Evolutionary conservation across 64 coral and sea anemone species (phyloP).

Genomic region (Porites australiensis): DNA sequence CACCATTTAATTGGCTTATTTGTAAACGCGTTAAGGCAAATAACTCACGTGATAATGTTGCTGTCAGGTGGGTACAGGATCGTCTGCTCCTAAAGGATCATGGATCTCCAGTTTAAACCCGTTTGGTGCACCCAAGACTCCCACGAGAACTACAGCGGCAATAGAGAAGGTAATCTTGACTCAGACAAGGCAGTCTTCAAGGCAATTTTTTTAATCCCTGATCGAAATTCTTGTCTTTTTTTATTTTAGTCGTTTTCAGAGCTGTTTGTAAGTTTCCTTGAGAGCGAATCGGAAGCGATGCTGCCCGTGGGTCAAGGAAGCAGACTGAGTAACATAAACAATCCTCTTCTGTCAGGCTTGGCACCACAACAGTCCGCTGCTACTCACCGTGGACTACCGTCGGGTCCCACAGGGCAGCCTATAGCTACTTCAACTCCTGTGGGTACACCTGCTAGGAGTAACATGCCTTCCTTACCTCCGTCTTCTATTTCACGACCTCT

Average conservation of each 20-base stretch:
- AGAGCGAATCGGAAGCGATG: constrained; percentile 78
- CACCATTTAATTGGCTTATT: too few relatives aligned
- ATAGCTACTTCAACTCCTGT: constrained; percentile 60
- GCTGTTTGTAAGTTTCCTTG: constrained; percentile 90
- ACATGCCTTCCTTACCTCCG: background rate
- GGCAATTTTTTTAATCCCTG: background rate
- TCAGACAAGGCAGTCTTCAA: too few relatives aligned
- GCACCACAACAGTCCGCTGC: constrained; percentile 46
- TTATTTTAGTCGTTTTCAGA: constrained; percentile 86
- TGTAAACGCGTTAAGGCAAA: too few relatives aligned
- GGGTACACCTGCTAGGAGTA: constrained; percentile 12
- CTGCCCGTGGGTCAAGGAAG: background rate
- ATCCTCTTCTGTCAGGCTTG: constrained; percentile 80
- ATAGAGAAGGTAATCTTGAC: constrained; percentile 9
- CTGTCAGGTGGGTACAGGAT: constrained; percentile 79
- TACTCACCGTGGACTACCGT: constrained; percentile 36
- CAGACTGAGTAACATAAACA: constrained; percentile 22
- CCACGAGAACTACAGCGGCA: constrained; percentile 23
- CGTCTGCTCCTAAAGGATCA: constrained; percentile 49
- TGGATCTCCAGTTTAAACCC: constrained; percentile 86
- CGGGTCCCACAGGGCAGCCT: constrained; percentile 13
- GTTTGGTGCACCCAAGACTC: constrained; percentile 76
- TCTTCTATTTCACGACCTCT: constrained; percentile 45
- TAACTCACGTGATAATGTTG: background rate
- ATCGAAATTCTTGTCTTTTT: background rate